Evolutionary conservation across 2,797 vertebrate genomes (phyloP), one percentile per base, ranked within the genome.

Genomic region (Sebastes alutus): DNA sequence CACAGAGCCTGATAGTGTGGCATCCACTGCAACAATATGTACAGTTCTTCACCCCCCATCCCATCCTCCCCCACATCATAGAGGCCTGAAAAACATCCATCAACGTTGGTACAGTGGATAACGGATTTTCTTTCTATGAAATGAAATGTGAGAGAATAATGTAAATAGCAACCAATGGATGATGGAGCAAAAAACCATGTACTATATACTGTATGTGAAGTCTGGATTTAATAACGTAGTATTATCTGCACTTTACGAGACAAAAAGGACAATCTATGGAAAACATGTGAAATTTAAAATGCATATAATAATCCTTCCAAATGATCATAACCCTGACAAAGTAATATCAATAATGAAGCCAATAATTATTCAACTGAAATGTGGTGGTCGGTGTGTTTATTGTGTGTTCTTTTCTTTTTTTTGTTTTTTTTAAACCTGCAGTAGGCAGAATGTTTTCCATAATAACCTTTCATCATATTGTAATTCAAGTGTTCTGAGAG

Each of bases 191-290:
- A 46, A 87, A 87, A 91, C 69, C 78, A 87, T 89, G 87, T 94
- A 87, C 91, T 94, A 90, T 92, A 94, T 89, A 85, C 85, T 92
- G 91, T 94, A 88, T 93, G 90, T 91, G 90, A 91, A 86, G 85
- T 93, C 85, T 93, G 93, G 85, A 94, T 93, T 93, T 72, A 84
- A 90, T 8, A 92, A 84, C 76, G 77, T 93, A 93, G 91, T 94
- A 92, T 93, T 91, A 95, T 87, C 92, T 95, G 95, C 95, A 96
- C 95, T 96, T 96, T 96, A 96, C 88, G 80, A 91, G 85, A 92
- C 90, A 90, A 91, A 87, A 93, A 87, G 93, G 94, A 96, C 93
- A 96, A 95, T 96, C 95, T 93, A 79, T 89, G 91, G 84, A 89
- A 80, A 89, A 86, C 70, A 80, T 83, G 71, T 87, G 72, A 85